Evolutionary conservation across 2,888 invertebrate species (phyloP), one percentile per base, ranked within the genome.

Genomic region (Frankliniella intonsa): DNA sequence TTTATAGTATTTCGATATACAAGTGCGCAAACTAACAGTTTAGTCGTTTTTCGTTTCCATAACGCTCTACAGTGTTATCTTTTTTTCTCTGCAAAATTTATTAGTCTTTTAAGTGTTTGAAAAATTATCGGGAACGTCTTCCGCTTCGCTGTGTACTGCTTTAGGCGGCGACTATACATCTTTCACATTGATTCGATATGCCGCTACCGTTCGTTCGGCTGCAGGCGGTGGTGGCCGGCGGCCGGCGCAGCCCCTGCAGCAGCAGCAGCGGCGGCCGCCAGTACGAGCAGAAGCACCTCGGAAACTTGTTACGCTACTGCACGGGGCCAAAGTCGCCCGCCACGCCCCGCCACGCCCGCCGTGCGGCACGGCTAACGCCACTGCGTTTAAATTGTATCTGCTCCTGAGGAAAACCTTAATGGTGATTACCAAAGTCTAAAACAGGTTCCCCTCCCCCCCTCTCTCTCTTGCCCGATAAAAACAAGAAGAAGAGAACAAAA

Each of bases 391-490:
- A 76, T 76, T 76, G 69, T 76, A 76, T 76, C 69, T 76, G 69
- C 69, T 76, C 69, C 69, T 25, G 69, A 76, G 69, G 69, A 76
- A 76, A 76, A 76, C 69, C 69, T 76, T 76, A 76, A 76, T 76
- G 69, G 69, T 76, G 69, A 76, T 76, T 76, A 76, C 69, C 69
- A 76, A 76, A 76, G 69, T 76, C 69, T 76, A 76, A 76, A 76
- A 76, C 69, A 76, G 69, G 69, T 76, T 76, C 25, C 69, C 38
- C 38, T 38, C 38, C 38, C 38, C 5, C 38, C 5, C 38, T 38
- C 38, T 38, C 38, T 38, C 38, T 38, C 38, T 38, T 5, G 2
- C 38, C 38, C 38, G 17, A 62, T 62, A 22, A 25, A 76, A 76
- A 76, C 69, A 76, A 76, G 69, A 76, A n/a, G 69, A 69, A 25